Conservation (phyloP, 2,797 vertebrate genomes). For the Anabas testudineus region DNA sequence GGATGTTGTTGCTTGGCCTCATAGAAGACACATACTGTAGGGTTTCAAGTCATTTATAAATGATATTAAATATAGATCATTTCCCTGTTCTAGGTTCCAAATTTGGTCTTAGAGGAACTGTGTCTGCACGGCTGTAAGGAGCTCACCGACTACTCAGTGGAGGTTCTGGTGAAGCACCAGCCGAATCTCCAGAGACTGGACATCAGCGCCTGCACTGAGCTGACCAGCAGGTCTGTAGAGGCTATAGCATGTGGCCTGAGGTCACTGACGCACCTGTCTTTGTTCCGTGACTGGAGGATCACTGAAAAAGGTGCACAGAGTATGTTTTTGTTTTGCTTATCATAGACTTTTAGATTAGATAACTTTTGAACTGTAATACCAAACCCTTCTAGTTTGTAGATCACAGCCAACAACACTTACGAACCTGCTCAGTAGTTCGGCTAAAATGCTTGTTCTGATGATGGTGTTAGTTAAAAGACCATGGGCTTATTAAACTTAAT, state of each 20-base stretch:
- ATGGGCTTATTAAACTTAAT: not conserved
- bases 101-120: constrained; percentile 82
- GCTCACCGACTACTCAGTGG: constrained; percentile 86
- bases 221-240: constrained; percentile 81
- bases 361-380: not conserved
- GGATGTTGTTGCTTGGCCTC: not conserved
- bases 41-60: not conserved
- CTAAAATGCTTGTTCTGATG: not conserved
- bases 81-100: constrained; percentile 65
- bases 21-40: not conserved
- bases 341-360: not conserved
- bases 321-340: not conserved
- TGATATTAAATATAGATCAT: not conserved
- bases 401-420: no score
- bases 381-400: no score
- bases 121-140: constrained; percentile 85
- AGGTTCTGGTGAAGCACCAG: constrained; percentile 84
- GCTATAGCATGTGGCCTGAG: constrained; percentile 75
- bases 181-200: constrained; percentile 82
- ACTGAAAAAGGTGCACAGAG: constrained; percentile 78
- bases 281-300: constrained; percentile 83
- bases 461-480: not conserved
- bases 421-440: no score
- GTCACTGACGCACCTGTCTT: constrained; percentile 74
- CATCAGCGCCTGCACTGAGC: constrained; percentile 86